Conservation (phyloP, 2,797 vertebrate genomes). For the Phrynocephalus vlangalii region DNA sequence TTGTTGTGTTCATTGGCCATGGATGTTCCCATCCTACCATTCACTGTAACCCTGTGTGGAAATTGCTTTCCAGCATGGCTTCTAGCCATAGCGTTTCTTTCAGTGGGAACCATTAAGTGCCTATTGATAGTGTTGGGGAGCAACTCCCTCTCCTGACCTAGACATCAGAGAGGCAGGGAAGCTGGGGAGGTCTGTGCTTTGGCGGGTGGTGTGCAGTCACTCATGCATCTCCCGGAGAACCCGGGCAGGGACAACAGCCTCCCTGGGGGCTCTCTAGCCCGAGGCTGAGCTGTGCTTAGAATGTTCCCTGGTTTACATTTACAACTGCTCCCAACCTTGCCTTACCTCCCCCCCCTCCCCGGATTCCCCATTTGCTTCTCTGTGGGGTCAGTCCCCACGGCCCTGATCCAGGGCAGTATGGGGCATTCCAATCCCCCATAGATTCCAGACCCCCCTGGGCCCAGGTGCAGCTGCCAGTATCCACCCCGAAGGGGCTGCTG, state of each 20-base stretch:
- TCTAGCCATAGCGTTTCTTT: constrained; percentile 1
- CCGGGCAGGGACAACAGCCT: background rate
- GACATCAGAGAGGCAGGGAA: background rate
- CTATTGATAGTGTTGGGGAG: background rate
- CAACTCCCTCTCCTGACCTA: constrained; percentile 7
- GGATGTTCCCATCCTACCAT: background rate
- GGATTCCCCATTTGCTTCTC: background rate
- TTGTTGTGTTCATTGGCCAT: background rate
- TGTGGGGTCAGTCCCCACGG: constrained; percentile 21
- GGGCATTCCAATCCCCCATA: constrained; percentile 10
- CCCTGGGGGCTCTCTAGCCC: background rate
- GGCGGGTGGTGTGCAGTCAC: constrained; percentile 16
- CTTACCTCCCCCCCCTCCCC: background rate
- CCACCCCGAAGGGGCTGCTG: background rate
- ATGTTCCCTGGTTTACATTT: constrained; percentile 1
- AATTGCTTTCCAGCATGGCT: background rate
- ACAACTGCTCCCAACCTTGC: background rate
- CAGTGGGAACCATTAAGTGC: constrained; percentile 5
- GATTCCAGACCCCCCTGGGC: constrained; percentile 23
- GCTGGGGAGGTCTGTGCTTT: background rate
- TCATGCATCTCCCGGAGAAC: constrained; percentile 6
- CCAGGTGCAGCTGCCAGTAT: constrained; percentile 35
- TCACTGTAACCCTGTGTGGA: background rate
- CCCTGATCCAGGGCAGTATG: constrained; percentile 46
- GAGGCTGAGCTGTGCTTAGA: background rate